Base-by-base conservation (phyloP, 2,888 invertebrate species). In the Melieria picta region DNA sequence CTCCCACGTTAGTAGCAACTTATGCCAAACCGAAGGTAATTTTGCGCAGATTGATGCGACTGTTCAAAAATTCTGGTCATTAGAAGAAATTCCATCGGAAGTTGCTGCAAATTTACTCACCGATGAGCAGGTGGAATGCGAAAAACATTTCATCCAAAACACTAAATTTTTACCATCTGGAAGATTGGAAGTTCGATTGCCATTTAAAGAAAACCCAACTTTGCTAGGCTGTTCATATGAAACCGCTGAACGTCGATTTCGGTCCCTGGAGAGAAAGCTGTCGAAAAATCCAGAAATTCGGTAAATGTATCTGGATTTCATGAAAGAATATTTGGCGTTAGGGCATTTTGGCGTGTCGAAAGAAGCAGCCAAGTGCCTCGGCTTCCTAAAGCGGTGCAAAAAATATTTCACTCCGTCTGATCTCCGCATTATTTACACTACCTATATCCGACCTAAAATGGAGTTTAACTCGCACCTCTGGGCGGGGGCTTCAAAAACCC, bases 261-360 rank as follows among this genome's bases (percentile, higher is more conserved):
- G 73, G 47, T 61, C 72, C 1, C 52, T 75, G 47, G 68, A 78
- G 60, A 69, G 74, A 45, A 68, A 62, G 7, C n/a, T 74, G 1
- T 63, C 56, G 52, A 76, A 75, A 66, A 50, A 70, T 65, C 57
- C 46, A 47, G 55, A 71, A 30, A 58, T 74, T n/a, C 67, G 56
- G 55, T 43, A 56, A 11, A 71, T 73, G 58, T 75, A 72, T 46
- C 63, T 69, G 57, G 55, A 65, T 1, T 76, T 76, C 52, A 75
- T 77, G 72, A 72, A 68, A 16, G 75, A 76, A 42, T 76, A 74
- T 48, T 13, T 69, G 43, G 10, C 16, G 7, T 65, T 75, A 57
- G 72, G 71, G 1, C 75, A 77, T 45, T n/a, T n/a, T n/a, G n/a
- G n/a, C n/a, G n/a, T n/a, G n/a, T n/a, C n/a, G n/a, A n/a, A n/a